Evolutionary conservation across 2,888 invertebrate genomes (phyloP), one percentile per base, ranked within the genome.

Genomic region (Agrilus biguttatus): DNA sequence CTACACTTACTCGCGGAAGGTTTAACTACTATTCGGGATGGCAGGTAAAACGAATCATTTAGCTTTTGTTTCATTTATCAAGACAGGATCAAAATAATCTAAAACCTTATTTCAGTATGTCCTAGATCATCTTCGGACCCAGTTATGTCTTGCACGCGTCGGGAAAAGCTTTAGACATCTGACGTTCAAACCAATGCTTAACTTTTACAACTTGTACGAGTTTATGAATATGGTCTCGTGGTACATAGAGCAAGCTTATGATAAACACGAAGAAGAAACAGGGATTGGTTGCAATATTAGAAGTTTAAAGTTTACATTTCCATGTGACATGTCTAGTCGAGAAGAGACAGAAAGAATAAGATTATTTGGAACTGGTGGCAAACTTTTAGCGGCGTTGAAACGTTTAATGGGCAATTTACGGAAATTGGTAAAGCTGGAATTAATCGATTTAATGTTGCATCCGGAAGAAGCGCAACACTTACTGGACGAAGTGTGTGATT

Each of bases 21-120:
- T 86, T 78, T 59, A 86, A 86, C 56, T 82, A 85, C 54, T 86
- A 84, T 60, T 79, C 81, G 40, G 87, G 87, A 14, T 87, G 85
- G 80, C 83, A 82, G 67, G 74, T 73, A 58, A 21, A 21, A 21
- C 21, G 6, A 21, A 21, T 21, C 7, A 5, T 19, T 19, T 19
- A 2, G 2, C 19, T 6, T 50, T 46, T 12, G 12, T 36, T 43
- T 37, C 13, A 23, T 14, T 8, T 37, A 14, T 14, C 5, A 17
- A 41, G 33, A 36, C 8, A 17, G 2, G 13, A n/a, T 12, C 28
- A 5, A 35, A 7, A 14, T 34, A 6, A 6, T 8, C 14, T 23
- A 40, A 38, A 12, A 10, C 14, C n/a, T 5, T 23, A 37, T 70
- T 70, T 51, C 61, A 81, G 69, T 73, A 79, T 54, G 76, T 80